A percentile compares a stretch with the other conserved stretches of the same genome.
Conservation (phyloP, 92 coral and sea anemone species). For the Bergia sp. region DNA sequence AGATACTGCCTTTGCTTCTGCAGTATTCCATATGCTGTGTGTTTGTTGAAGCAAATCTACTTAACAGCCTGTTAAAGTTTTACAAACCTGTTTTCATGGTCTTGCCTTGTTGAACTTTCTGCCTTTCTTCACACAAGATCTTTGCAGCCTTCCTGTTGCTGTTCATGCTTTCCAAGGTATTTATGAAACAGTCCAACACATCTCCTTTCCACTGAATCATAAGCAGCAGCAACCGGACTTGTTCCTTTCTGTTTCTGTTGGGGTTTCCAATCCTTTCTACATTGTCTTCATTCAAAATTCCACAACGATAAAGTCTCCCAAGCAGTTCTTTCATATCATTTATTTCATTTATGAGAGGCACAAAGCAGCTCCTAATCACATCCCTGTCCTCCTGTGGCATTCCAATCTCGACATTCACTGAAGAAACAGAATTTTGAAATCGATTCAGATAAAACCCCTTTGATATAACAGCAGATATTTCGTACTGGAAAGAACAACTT, state of each 20-base stretch:
- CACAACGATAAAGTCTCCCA: background rate
- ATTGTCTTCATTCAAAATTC: background rate
- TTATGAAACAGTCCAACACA: background rate
- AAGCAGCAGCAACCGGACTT: background rate
- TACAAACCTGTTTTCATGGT: background rate
- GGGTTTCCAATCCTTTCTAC: background rate
- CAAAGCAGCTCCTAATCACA: background rate
- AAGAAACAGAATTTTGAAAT: background rate
- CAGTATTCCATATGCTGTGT: no score
- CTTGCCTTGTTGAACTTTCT: background rate
- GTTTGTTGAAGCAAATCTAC: background rate
- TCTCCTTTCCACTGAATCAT: slow-evolving; percentile 3
- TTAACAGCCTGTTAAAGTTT: background rate
- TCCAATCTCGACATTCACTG: background rate
- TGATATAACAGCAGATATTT: no score
- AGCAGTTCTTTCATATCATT: background rate
- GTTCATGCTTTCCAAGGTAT: background rate
- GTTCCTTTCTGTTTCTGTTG: slow-evolving; percentile 4
- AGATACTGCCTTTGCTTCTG: no score
- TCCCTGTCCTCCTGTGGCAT: slow-evolving; percentile 12
- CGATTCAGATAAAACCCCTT: background rate
- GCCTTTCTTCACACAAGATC: background rate
- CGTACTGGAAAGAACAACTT: no score
- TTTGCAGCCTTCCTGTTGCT: slow-evolving; percentile 9
- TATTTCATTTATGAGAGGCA: background rate